Evolutionary conservation across 2,888 invertebrate species (phyloP).

Genomic region (Eupithecia subumbrata): DNA sequence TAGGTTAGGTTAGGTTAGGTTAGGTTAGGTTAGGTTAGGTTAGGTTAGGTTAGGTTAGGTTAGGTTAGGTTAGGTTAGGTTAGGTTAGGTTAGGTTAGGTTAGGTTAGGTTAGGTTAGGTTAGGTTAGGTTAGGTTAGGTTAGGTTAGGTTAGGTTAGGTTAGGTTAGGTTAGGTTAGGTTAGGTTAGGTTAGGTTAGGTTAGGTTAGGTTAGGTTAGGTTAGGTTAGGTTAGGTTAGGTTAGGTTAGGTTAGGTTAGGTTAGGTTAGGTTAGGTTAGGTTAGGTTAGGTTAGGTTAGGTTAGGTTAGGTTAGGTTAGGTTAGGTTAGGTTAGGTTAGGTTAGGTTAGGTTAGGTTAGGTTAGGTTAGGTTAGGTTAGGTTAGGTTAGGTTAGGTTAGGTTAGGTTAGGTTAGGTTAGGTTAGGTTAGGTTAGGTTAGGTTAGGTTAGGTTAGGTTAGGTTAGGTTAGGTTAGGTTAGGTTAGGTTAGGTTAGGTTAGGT

Average conservation of each 20-base stretch:
- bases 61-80: conserved; percentile 17
- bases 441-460: too few relatives aligned
- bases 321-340: too few relatives aligned
- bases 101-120: conserved; percentile 6
- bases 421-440: too few relatives aligned
- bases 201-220: conserved; percentile 16
- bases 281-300: not conserved
- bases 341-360: too few relatives aligned
- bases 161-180: conserved; percentile 20
- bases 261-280: conserved; percentile 8
- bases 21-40: too few relatives aligned
- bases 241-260: conserved; percentile 1
- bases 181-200: conserved; percentile 20
- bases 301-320: too few relatives aligned
- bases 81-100: conserved; percentile 20
- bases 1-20: too few relatives aligned
- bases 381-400: too few relatives aligned
- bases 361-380: too few relatives aligned
- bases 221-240: conserved; percentile 11
- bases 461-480: too few relatives aligned
- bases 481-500: too few relatives aligned
- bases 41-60: conserved; percentile 19
- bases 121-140: conserved; percentile 11
- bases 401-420: too few relatives aligned
- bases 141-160: conserved; percentile 9